Evolutionary conservation across 2,888 invertebrate species (phyloP).

Genomic region (Drosophila bunnanda): DNA sequence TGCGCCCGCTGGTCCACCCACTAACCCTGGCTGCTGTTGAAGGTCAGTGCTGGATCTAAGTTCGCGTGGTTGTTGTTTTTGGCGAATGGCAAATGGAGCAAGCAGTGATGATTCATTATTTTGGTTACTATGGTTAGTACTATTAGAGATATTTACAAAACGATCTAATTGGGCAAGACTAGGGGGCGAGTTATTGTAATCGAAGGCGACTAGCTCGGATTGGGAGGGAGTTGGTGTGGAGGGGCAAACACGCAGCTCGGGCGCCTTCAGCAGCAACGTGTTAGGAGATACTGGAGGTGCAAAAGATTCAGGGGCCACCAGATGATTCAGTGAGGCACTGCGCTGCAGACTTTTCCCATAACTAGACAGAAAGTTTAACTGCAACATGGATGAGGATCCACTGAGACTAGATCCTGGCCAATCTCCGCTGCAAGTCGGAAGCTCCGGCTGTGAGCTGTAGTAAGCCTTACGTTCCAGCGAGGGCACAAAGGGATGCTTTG

Average conservation of each 20-base stretch:
- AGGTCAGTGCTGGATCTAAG: conserved; percentile 82
- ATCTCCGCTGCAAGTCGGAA: conserved; percentile 54
- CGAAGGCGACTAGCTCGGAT: conserved; percentile 60
- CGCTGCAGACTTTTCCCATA: conserved; percentile 50
- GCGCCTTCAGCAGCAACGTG: conserved; percentile 67
- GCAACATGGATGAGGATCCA: conserved; percentile 64
- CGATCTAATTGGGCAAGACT: conserved; percentile 58
- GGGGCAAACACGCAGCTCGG: conserved; percentile 79
- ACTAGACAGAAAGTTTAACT: conserved; percentile 60
- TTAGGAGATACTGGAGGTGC: conserved; percentile 37
- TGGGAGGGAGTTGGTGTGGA: conserved; percentile 83
- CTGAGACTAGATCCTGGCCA: conserved; percentile 34
- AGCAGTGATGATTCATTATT: conserved; percentile 85
- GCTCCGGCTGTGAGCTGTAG: conserved; percentile 82
- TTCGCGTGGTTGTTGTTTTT: conserved; percentile 67
- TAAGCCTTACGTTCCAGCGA: conserved; percentile 68
- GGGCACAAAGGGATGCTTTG: conserved; percentile 37
- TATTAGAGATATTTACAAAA: conserved; percentile 74
- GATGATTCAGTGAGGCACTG: conserved; percentile 49
- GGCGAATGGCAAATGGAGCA: conserved; percentile 82
- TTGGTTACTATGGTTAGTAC: conserved; percentile 79
- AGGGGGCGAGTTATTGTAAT: conserved; percentile 50
- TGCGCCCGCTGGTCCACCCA: conserved; percentile 65
- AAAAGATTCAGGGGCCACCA: conserved; percentile 29
- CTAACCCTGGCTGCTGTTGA: conserved; percentile 74